These are phyloP conservation scores for Geopemphigus sp. DNA, from an alignment of 1,140 invertebrate species.

Conservation along the genomic window DNA sequence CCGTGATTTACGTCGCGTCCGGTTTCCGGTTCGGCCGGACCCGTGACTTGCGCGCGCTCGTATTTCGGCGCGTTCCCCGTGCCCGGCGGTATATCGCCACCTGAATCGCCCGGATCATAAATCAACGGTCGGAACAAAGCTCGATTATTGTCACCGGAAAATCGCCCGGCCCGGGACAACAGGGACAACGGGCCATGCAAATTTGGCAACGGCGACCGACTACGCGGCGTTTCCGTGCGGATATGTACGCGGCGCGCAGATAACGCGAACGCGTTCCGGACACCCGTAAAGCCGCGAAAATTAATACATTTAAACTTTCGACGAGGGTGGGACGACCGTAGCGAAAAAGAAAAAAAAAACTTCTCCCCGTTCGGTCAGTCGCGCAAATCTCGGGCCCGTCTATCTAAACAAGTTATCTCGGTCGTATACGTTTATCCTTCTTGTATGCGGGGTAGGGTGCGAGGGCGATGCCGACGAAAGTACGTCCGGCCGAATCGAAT, in stretches of 20 bases:
- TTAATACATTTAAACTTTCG: slow-evolving; percentile 34
- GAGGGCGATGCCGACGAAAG: slow-evolving; percentile 27
- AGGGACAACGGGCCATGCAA: slow-evolving; percentile 29
- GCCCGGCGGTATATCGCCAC: slow-evolving; percentile 20
- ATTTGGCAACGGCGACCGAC: slow-evolving; percentile 34
- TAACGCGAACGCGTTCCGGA: slow-evolving; percentile 18
- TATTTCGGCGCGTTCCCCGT: neutral
- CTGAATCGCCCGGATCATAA: neutral
- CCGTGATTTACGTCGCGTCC: slow-evolving; percentile 31
- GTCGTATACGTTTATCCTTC: slow-evolving; percentile 29
- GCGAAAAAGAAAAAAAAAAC: slow-evolving; percentile 11
- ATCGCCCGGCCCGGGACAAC: neutral
- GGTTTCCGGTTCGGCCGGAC: slow-evolving; percentile 37
- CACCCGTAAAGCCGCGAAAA: slow-evolving; percentile 33
- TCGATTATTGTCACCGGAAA: slow-evolving; percentile 36
- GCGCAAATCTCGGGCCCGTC: slow-evolving; percentile 21
- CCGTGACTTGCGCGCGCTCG: slow-evolving; percentile 13
- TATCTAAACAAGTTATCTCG: slow-evolving; percentile 45
- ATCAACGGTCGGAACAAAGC: slow-evolving; percentile 27
- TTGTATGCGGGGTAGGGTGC: too few relatives aligned
- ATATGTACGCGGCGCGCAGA: neutral
- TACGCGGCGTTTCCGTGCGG: slow-evolving; percentile 6
- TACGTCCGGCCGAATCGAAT: slow-evolving; percentile 39
- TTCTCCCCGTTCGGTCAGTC: slow-evolving; percentile 27
- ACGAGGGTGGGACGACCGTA: neutral